Conservation (phyloP, 2,888 invertebrate genomes). For the Automeris io region DNA sequence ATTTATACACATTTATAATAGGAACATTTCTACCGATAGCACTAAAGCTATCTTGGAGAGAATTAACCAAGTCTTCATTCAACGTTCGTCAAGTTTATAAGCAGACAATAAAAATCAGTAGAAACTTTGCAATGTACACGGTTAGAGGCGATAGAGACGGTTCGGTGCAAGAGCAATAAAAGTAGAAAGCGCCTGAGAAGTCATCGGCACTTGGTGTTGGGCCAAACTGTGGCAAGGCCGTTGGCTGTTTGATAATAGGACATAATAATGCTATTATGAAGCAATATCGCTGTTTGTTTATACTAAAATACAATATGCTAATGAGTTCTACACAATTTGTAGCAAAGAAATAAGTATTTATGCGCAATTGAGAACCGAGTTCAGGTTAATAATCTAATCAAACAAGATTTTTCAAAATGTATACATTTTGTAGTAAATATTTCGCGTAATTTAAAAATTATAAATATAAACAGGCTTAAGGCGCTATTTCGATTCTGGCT, state of each 20-base stretch:
- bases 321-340: too few species aligned
- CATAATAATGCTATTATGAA: slow-evolving; percentile 51
- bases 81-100: neutral
- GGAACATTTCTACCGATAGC: too few species aligned
- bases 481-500: too few species aligned
- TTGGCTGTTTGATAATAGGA: slow-evolving; percentile 60
- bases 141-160: neutral
- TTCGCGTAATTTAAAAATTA: too few species aligned
- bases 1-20: too few species aligned
- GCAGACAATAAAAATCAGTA: neutral
- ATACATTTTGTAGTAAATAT: too few species aligned
- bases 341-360: too few species aligned
- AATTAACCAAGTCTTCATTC: neutral
- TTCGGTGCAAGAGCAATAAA: slow-evolving; percentile 35
- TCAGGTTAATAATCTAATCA: too few species aligned
- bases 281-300: slow-evolving; percentile 49
- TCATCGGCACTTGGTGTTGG: slow-evolving; percentile 66
- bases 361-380: too few species aligned
- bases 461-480: too few species aligned
- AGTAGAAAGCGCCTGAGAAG: slow-evolving; percentile 66
- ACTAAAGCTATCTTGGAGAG: too few species aligned
- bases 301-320: slow-evolving; percentile 30
- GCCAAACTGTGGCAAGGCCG: slow-evolving; percentile 71
- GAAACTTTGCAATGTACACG: slow-evolving; percentile 4
- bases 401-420: too few species aligned